phyloP scores from a whole-genome alignment of 1,140 invertebrate species.

The Musca vetustissima region DNA sequence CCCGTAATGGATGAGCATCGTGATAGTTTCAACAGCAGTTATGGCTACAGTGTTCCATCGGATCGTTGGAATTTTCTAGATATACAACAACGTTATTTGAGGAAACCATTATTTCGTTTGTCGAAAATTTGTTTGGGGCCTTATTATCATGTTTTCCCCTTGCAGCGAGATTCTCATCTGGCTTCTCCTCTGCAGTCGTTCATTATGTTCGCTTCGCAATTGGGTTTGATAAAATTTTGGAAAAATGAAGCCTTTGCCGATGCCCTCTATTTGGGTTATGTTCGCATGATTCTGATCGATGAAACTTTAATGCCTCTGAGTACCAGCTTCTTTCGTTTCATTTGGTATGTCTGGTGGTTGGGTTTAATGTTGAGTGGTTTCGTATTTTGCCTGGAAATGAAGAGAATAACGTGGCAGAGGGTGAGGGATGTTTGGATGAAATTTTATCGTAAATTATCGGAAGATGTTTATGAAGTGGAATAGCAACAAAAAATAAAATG shows the following conservation, averaged over 20 bases:
- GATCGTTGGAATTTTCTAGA: conserved; percentile 41
- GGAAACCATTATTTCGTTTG: conserved; percentile 39
- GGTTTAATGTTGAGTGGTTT: conserved; percentile 39
- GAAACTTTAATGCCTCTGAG: conserved; percentile 36
- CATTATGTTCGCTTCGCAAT: conserved; percentile 41
- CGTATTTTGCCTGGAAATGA: conserved; percentile 39
- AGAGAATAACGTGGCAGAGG: conserved; percentile 23
- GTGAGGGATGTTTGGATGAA: not conserved
- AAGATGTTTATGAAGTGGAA: too few species aligned
- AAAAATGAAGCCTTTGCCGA: conserved; percentile 39
- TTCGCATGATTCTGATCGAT: conserved; percentile 31
- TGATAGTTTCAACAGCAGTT: conserved; percentile 38
- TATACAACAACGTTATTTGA: conserved; percentile 23
- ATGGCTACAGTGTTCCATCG: conserved; percentile 39
- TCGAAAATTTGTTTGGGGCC: conserved; percentile 45
- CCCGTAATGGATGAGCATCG: conserved; percentile 30
- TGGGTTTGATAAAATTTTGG: conserved; percentile 41
- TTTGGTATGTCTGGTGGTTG: conserved; percentile 40
- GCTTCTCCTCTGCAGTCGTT: conserved; percentile 36
- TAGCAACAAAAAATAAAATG: too few species aligned
- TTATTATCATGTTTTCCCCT: conserved; percentile 46
- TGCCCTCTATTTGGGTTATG: conserved; percentile 33
- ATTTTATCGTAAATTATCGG: too few species aligned
- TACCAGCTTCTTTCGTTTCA: conserved; percentile 36
- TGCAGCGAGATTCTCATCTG: conserved; percentile 44